Evolutionary conservation across 2,797 vertebrate genomes (phyloP).

Genomic region (Leontocebus nigricollis): DNA sequence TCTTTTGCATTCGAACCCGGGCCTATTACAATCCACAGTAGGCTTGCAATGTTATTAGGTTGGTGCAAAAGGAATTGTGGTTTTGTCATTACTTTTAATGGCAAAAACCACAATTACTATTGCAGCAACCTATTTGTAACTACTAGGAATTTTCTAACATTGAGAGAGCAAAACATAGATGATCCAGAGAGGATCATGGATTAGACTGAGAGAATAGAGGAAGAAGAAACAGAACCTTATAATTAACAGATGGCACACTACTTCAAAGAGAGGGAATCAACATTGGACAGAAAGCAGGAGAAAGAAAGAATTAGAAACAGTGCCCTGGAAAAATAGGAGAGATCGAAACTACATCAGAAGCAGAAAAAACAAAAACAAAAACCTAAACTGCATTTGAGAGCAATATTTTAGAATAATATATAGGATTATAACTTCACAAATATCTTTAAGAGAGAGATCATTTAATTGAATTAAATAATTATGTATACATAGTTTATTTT

Average conservation of each 20-base stretch:
- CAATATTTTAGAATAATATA: not conserved
- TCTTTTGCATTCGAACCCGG: not conserved
- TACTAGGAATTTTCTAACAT: not conserved
- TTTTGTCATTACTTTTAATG: not conserved
- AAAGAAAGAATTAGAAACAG: conserved; percentile 25
- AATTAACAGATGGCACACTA: not conserved
- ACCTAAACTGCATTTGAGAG: not conserved
- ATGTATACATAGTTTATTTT: not conserved
- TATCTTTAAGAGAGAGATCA: not conserved
- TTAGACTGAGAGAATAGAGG: not conserved
- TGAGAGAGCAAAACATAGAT: not conserved
- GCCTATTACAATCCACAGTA: not conserved
- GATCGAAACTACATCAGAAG: not conserved
- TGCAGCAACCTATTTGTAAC: not conserved
- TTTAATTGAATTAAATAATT: not conserved
- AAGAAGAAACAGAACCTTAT: conserved; percentile 33
- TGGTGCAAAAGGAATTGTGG: not conserved
- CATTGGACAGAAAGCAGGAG: not conserved
- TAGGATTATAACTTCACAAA: not conserved
- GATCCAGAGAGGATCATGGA: conserved; percentile 26
- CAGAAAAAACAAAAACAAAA: not conserved
- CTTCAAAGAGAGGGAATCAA: conserved; percentile 27
- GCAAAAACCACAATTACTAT: not conserved
- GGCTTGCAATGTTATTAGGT: not conserved
- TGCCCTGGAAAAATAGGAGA: not conserved